Conservation (phyloP, 2,113 vertebrate species). For the Phylloscopus whistleri region DNA sequence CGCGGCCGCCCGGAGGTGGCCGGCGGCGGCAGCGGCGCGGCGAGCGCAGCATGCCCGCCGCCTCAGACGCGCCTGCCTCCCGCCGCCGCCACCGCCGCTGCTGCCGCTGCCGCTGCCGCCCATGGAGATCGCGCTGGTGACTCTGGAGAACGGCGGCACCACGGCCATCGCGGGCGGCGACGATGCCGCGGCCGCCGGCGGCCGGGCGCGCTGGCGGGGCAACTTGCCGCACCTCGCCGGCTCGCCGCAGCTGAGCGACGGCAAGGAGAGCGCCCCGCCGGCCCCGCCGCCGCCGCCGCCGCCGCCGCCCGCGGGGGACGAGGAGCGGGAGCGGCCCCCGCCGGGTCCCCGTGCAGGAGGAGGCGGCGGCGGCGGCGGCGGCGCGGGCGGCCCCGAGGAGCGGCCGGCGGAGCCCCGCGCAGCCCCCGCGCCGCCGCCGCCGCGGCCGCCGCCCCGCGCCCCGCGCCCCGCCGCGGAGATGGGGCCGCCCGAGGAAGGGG, state of each 20-base stretch:
- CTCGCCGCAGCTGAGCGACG: not conserved
- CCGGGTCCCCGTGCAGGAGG: too few species aligned
- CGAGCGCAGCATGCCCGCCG: not conserved
- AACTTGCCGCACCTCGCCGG: not conserved
- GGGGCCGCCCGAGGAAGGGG: conserved; percentile 28
- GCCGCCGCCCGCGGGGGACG: not conserved
- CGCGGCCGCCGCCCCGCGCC: not conserved
- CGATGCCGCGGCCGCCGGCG: not conserved
- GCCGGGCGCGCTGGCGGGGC: not conserved
- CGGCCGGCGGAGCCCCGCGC: too few species aligned
- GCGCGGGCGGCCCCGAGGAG: too few species aligned
- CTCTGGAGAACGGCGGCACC: not conserved
- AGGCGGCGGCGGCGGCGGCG: too few species aligned
- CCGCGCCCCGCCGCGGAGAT: not conserved
- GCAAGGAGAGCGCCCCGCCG: not conserved
- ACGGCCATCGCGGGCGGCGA: not conserved
- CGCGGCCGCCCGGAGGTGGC: too few species aligned
- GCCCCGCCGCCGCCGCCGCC: not conserved
- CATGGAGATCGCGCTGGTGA: not conserved
- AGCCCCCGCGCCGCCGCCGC: too few species aligned
- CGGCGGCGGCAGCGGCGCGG: too few species aligned
- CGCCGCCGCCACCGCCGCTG: not conserved
- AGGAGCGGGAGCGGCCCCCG: not conserved
- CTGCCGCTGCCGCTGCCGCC: not conserved
- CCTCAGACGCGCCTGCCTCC: not conserved